phyloP scores from a whole-genome alignment of 2,797 vertebrate species.

The Thunnus albacares region DNA sequence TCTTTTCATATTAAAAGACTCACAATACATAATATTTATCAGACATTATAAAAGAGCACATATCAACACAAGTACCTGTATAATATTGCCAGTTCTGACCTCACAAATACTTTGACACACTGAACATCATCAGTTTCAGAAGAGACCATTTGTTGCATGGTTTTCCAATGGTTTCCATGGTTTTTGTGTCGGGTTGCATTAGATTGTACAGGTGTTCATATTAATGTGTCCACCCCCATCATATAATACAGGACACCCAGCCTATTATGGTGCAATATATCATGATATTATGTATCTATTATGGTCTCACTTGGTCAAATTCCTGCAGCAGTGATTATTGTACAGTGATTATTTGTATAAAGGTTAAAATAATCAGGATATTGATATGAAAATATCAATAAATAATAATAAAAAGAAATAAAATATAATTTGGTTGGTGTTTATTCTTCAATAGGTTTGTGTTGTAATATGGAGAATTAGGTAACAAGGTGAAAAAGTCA shows the following conservation, averaged over 20 bases:
- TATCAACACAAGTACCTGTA: background rate
- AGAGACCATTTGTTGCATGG: background rate
- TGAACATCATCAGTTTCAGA: no score
- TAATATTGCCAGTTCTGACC: background rate
- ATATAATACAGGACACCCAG: background rate
- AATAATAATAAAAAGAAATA: background rate
- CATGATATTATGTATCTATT: background rate
- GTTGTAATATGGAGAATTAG: no score
- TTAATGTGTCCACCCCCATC: no score
- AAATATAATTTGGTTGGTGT: background rate
- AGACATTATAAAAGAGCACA: background rate
- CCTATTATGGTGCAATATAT: background rate
- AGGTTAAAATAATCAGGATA: background rate
- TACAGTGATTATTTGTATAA: background rate
- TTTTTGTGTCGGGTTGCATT: background rate
- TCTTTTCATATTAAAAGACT: background rate
- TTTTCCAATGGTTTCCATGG: no score
- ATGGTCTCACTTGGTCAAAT: background rate
- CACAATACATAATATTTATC: background rate
- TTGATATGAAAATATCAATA: background rate
- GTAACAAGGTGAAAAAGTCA: no score
- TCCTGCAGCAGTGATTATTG: background rate
- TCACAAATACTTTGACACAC: no score
- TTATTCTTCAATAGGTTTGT: background rate
- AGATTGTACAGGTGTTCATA: background rate